Conservation (phyloP, 2,113 vertebrate species). For the Tachysurus fulvidraco region DNA sequence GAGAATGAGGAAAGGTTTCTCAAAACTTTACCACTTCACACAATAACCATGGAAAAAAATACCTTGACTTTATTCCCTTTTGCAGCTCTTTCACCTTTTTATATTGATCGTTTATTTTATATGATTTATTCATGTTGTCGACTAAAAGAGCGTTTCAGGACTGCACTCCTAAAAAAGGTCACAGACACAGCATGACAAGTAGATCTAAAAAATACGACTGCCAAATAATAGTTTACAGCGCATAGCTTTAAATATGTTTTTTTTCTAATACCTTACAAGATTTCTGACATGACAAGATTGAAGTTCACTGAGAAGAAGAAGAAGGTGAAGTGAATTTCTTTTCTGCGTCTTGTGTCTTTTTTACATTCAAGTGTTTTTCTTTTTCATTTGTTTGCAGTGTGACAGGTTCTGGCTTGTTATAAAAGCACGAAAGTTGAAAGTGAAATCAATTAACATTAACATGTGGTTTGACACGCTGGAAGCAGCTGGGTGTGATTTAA, state of each 20-base stretch:
- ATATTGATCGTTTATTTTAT: not conserved
- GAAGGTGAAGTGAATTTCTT: not conserved
- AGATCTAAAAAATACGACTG: not conserved
- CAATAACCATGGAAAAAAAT: not conserved
- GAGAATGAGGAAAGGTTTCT: no score
- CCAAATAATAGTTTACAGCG: not conserved
- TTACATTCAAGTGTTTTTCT: not conserved
- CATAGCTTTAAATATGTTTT: not conserved
- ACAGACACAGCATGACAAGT: constrained; percentile 2
- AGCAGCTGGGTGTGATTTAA: not conserved
- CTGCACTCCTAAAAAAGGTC: not conserved
- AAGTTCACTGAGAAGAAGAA: not conserved
- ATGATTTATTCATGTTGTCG: not conserved
- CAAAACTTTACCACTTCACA: not conserved
- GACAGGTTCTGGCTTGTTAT: not conserved
- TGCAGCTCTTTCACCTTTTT: not conserved
- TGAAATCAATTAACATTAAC: not conserved
- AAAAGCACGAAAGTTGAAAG: not conserved
- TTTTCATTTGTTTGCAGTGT: not conserved
- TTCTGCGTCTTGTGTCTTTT: not conserved
- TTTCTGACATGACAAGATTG: not conserved
- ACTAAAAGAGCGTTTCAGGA: not conserved
- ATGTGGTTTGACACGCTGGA: not conserved
- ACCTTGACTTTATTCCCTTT: not conserved
- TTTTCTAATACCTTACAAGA: not conserved